phyloP scores from a whole-genome alignment of 2,888 invertebrate species.

The Mechanitis mazaeus region DNA sequence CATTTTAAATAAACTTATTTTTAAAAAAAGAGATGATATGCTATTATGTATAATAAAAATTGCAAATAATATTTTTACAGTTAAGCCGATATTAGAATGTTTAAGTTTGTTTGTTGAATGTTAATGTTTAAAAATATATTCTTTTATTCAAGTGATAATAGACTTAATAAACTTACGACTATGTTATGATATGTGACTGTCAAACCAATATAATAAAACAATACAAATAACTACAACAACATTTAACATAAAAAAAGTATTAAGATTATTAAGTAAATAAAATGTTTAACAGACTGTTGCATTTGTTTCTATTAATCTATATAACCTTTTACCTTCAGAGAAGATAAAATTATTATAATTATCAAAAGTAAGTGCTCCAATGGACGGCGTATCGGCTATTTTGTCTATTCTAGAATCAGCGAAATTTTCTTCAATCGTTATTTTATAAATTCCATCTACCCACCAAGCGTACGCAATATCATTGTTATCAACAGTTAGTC shows the following conservation, averaged over 20 bases:
- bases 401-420: slow-evolving; percentile 44
- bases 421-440: slow-evolving; percentile 44
- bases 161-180: too few species aligned
- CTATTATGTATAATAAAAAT: too few species aligned
- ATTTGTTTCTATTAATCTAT: slow-evolving; percentile 39
- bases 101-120: too few species aligned
- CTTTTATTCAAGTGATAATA: neutral
- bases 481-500: slow-evolving; percentile 54
- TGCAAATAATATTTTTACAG: too few species aligned
- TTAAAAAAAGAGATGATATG: too few species aligned
- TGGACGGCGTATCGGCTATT: slow-evolving; percentile 43
- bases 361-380: slow-evolving; percentile 61
- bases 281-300: slow-evolving; percentile 29
- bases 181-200: too few species aligned
- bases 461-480: slow-evolving; percentile 61
- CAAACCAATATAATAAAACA: too few species aligned
- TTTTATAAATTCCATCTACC: slow-evolving; percentile 61
- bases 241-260: neutral
- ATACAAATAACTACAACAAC: neutral
- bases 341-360: slow-evolving; percentile 57
- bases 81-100: too few species aligned
- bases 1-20: too few species aligned
- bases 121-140: too few species aligned
- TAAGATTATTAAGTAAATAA: neutral
- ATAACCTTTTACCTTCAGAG: slow-evolving; percentile 47